phyloP scores from a whole-genome alignment of 2,113 vertebrate species.

The Varanus komodoensis region DNA sequence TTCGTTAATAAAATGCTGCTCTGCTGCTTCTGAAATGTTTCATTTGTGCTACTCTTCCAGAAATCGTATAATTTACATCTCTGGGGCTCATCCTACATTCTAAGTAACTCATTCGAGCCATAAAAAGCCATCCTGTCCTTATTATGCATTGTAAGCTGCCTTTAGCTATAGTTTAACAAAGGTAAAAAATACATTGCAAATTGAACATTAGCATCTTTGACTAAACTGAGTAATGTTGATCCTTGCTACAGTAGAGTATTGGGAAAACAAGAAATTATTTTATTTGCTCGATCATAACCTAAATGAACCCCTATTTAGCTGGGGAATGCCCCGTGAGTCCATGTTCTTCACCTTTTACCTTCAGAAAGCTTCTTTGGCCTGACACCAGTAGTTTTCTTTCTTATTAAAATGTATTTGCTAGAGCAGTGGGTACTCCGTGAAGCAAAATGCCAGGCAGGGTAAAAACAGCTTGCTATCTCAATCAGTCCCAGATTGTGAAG shows the following conservation, averaged over 20 bases:
- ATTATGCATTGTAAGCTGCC: slow-evolving; percentile 24
- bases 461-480: too few species aligned
- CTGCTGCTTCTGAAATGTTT: neutral
- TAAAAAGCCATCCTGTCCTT: slow-evolving; percentile 23
- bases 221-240: neutral
- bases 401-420: too few species aligned
- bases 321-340: neutral
- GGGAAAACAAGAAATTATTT: neutral
- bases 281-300: neutral
- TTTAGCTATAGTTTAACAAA: neutral
- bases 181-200: neutral
- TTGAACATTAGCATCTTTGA: neutral
- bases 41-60: slow-evolving; percentile 16
- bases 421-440: too few species aligned
- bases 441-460: too few species aligned
- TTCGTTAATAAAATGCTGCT: slow-evolving; percentile 4
- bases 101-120: slow-evolving; percentile 12
- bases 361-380: neutral
- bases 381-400: too few species aligned
- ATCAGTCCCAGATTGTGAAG: too few species aligned
- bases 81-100: neutral
- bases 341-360: neutral
- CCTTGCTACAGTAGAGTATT: neutral
- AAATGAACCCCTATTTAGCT: neutral
- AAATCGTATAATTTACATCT: slow-evolving; percentile 17